Base-by-base conservation (phyloP, 2,113 vertebrate genomes). In the Gnathochromis pfefferi region DNA sequence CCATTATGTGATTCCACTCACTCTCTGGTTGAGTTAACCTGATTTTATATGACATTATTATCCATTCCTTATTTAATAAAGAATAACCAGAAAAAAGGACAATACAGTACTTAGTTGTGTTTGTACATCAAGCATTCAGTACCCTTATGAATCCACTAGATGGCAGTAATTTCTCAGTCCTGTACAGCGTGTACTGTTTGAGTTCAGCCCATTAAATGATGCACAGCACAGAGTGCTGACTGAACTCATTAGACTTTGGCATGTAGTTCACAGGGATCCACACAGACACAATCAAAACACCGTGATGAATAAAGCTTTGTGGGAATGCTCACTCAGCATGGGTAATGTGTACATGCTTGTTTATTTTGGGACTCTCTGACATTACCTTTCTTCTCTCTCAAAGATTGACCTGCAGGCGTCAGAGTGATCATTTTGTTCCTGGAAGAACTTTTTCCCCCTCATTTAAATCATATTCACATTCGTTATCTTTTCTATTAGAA, bases 181-280 rank as follows among this genome's bases (percentile, higher is more conserved):
- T 14, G 3, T 6, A 3, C 68, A 45, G 17, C 6, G 2, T 5
- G 6, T 4, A 10, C 35, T 23, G 7, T 9, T 17, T 68, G 55
- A 38, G 35, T 8, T 7, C 40, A 5, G 9, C 7, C n/a, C 38
- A 31, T 2, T 80, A 53, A 40, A 4, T 65, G 70, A 57, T 26
- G 80, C 82, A 7, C 31, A 26, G 23, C 84, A 28, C 51, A 16
- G 47, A 58, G 63, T 75, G 47, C 31, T 58, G 55, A 88, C 13
- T 90, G 87, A 92, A 86, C 87, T 88, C 90, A 87, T 88, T 89
- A 85, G 80, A 88, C 88, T 85, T 58, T 81, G 70, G 16, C 45
- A 45, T 87, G 35, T 47, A 28, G 49, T 87, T 89, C 40, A 85
- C 84, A 84, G 38, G 75, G 51, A 38, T 6, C 42, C 40, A 60